Base-by-base conservation (phyloP, 2,113 vertebrate species). In the Calyptommatus sinebrachiatus region DNA sequence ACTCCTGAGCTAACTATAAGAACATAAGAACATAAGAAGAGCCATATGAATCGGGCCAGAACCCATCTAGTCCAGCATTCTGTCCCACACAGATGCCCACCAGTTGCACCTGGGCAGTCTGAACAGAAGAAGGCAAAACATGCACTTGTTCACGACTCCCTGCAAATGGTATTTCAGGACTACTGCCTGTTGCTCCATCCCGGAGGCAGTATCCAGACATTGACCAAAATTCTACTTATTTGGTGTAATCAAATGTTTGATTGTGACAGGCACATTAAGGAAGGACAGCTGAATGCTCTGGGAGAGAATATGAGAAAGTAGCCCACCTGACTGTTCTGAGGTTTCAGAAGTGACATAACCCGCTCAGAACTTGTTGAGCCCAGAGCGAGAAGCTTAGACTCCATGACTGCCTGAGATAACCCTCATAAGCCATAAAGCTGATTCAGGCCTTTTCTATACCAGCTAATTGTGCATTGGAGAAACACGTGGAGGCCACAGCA, bases 351-450 rank as follows among this genome's bases (percentile, higher is more conserved):
- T 60, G 70, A 67, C 4, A 0, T 85, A 87, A 88, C 2, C 7
- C 0, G 29, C 87, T 88, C 83, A 66, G 85, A 46, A 80, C 57
- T 71, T 62, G 5, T 68, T 6, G 85, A 62, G 0, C 21, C 72
- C 0, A 60, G 57, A 57, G 20, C 6, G 74, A 0, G 41, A 29
- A 62, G 91, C 80, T 90, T 83, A 87, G 0, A 0, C 79, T n/a
- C 16, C 83, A 1, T 7, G 0, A 79, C 77, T 76, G 73, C 63
- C 83, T 63, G 46, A 10, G 81, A 21, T 88, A 86, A 86, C 78
- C 68, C 50, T 85, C 35, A 18, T 85, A 82, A 91, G 53, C 87
- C 87, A 73, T 81, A 84, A 88, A 90, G 48, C 86, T 79, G 85
- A 77, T 78, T 41, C 82, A 2, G 0, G 18, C 0, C 29, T 53